phyloP scores from a whole-genome alignment of 2,888 invertebrate genomes.

The Sclerodermus sp. region DNA sequence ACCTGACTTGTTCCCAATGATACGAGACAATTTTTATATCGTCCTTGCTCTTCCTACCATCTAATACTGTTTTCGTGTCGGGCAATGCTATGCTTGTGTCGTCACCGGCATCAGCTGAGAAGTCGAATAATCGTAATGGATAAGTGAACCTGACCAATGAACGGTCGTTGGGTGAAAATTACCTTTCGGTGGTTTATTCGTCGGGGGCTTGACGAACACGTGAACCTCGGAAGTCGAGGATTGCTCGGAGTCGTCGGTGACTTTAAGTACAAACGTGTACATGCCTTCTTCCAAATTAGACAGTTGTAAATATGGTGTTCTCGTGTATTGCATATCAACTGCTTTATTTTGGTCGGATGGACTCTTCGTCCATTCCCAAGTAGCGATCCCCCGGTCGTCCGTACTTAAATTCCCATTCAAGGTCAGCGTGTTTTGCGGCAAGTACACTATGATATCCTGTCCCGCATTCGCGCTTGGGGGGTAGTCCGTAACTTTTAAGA shows the following conservation, averaged over 20 bases:
- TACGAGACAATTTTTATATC: constrained; percentile 81
- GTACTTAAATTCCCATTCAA: constrained; percentile 89
- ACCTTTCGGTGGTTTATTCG: constrained; percentile 80
- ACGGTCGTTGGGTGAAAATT: too few species aligned
- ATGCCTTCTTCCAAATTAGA: constrained; percentile 92
- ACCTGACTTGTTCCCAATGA: constrained; percentile 80
- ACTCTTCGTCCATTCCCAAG: constrained; percentile 96
- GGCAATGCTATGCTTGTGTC: constrained; percentile 77
- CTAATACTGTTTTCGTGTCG: constrained; percentile 75
- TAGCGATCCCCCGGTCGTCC: constrained; percentile 90
- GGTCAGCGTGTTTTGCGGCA: constrained; percentile 82
- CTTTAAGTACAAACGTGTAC: constrained; percentile 90
- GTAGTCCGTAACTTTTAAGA: constrained; percentile 89
- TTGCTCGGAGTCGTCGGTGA: constrained; percentile 89
- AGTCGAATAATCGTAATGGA: too few species aligned
- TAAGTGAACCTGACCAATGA: too few species aligned
- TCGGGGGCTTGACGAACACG: constrained; percentile 90
- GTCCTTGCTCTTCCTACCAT: constrained; percentile 80
- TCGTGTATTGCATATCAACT: constrained; percentile 94
- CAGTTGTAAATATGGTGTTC: constrained; percentile 84
- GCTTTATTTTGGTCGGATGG: constrained; percentile 85
- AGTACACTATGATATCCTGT: constrained; percentile 83
- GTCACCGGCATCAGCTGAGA: constrained; percentile 61
- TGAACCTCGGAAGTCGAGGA: constrained; percentile 84
- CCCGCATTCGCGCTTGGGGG: constrained; percentile 95